These are phyloP conservation scores for Cheilosia urbana DNA, from an alignment of 2,888 invertebrate genomes.

Conservation along the genomic window DNA sequence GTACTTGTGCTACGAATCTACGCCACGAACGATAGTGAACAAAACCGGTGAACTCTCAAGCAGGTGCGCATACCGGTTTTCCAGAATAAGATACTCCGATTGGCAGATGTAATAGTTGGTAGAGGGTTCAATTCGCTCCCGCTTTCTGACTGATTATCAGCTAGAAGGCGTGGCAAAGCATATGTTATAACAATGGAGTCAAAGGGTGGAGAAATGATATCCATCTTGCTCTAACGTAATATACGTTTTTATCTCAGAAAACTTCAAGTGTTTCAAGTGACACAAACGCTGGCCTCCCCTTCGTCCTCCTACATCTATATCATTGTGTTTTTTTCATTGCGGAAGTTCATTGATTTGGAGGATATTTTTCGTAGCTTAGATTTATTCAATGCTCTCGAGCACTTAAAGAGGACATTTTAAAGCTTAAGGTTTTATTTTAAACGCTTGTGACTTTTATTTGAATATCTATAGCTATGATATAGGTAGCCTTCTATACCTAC, in stretches of 20 bases:
- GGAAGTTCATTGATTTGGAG: constrained; percentile 36
- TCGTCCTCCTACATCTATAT: not conserved
- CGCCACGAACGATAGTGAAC: constrained; percentile 10
- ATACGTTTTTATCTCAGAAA: not conserved
- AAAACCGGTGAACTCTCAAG: constrained; percentile 23
- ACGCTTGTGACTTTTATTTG: no score
- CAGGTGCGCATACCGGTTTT: constrained; percentile 69
- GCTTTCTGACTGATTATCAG: not conserved
- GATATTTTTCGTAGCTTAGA: constrained; percentile 8
- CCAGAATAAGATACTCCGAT: constrained; percentile 22
- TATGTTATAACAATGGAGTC: constrained; percentile 59
- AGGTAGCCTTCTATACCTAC: no score
- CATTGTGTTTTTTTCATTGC: constrained; percentile 2
- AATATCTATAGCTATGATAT: no score
- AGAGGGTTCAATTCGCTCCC: constrained; percentile 24
- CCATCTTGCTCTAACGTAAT: constrained; percentile 25
- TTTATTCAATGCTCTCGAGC: constrained; percentile 7
- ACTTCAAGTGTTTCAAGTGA: not conserved
- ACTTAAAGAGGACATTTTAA: not conserved
- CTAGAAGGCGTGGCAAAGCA: constrained; percentile 45
- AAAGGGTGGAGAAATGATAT: constrained; percentile 34
- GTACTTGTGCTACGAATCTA: no score
- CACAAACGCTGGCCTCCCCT: no score
- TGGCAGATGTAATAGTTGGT: constrained; percentile 16
- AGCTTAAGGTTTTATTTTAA: not conserved